Percentiles rank a stretch among this genome's conserved stretches.
Evolutionary conservation across 2,888 invertebrate species (phyloP).

Genomic region (Chelonus formosanus): DNA sequence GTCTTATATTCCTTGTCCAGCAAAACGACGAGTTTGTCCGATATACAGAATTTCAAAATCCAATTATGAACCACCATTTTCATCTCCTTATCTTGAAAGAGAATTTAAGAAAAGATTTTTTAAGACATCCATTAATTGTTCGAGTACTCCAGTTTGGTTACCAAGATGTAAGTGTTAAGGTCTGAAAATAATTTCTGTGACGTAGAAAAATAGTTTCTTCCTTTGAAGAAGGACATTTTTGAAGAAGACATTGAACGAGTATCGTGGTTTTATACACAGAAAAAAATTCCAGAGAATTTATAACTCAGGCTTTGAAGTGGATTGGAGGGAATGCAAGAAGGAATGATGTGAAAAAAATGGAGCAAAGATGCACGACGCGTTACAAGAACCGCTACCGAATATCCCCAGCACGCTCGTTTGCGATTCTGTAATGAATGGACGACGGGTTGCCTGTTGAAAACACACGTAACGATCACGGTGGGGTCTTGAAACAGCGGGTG

Average conservation of each 20-base stretch:
- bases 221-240: no score
- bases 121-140: slow-evolving; percentile 39
- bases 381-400: slow-evolving; percentile 43
- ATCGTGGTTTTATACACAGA: neutral
- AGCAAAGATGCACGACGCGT: slow-evolving; percentile 40
- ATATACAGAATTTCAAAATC: slow-evolving; percentile 13
- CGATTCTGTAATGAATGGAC: slow-evolving; percentile 46
- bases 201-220: no score
- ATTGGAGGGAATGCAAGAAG: slow-evolving; percentile 23
- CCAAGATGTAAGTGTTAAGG: slow-evolving; percentile 15
- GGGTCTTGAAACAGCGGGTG: slow-evolving; percentile 31
- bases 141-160: neutral
- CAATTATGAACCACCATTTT: slow-evolving; percentile 42
- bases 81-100: slow-evolving; percentile 42
- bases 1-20: neutral
- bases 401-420: slow-evolving; percentile 44
- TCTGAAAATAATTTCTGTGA: neutral
- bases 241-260: neutral
- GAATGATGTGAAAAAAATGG: slow-evolving; percentile 25
- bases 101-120: slow-evolving; percentile 50
- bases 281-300: slow-evolving; percentile 19
- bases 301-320: slow-evolving; percentile 25
- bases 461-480: slow-evolving; percentile 35
- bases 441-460: slow-evolving; percentile 38
- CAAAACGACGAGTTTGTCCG: neutral